phyloP scores from a whole-genome alignment of 92 coral and sea anemone genomes.

The Porites rus region DNA sequence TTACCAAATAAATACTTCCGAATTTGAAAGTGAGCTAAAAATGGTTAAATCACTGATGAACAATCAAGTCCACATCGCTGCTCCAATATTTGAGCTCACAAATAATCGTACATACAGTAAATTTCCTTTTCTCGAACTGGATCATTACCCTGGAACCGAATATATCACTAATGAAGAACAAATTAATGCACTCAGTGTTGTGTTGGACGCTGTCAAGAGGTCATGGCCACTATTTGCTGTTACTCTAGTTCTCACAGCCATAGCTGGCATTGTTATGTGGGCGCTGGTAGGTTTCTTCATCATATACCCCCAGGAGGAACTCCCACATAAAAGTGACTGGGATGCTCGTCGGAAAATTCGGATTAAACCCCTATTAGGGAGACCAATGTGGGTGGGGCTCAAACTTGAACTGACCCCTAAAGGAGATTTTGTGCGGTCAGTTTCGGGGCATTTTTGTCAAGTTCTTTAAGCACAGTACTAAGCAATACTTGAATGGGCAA shows the following conservation, averaged over 20 bases:
- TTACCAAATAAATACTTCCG: not conserved
- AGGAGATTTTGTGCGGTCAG: too few relatives aligned
- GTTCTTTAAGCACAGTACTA: too few relatives aligned
- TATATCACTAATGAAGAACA: slow-evolving; percentile 2
- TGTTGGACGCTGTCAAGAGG: slow-evolving; percentile 8
- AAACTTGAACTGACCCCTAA: too few relatives aligned
- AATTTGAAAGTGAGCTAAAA: not conserved
- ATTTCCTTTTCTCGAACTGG: slow-evolving; percentile 32
- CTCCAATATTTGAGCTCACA: slow-evolving; percentile 13
- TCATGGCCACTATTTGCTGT: slow-evolving; percentile 46
- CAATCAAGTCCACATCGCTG: slow-evolving; percentile 12
- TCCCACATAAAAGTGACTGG: too few relatives aligned
- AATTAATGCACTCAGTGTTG: not conserved
- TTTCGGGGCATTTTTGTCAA: too few relatives aligned
- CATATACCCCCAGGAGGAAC: too few relatives aligned
- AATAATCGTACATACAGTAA: slow-evolving; percentile 16
- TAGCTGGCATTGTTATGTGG: slow-evolving; percentile 60
- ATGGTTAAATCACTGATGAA: slow-evolving; percentile 17
- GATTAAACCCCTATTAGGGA: too few relatives aligned
- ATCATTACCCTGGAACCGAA: slow-evolving; percentile 35
- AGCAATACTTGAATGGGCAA: too few relatives aligned
- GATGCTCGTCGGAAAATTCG: too few relatives aligned
- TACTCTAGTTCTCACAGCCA: slow-evolving; percentile 31
- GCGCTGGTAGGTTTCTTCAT: slow-evolving; percentile 38
- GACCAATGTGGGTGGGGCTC: too few relatives aligned